Evolutionary conservation across 2,113 vertebrate genomes (phyloP).

Genomic region (Falco punctatus): DNA sequence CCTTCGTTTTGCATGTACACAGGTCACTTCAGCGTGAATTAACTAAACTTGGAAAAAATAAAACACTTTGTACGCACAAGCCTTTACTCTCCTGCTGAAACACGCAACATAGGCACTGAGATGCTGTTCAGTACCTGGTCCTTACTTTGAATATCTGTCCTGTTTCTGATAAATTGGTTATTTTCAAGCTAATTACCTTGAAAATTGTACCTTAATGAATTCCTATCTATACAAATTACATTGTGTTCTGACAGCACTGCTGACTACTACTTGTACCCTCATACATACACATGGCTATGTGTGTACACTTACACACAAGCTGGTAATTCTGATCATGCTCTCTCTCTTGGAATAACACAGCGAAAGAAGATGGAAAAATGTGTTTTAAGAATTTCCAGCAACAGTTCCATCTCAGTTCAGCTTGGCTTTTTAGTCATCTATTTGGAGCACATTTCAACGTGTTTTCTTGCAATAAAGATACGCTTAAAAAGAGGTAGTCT

Average conservation of each 20-base stretch:
- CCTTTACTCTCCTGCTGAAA: background rate
- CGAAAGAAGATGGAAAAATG: background rate
- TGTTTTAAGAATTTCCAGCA: background rate
- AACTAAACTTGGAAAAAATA: background rate
- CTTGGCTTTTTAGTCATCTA: background rate
- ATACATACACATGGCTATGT: background rate
- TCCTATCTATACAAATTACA: background rate
- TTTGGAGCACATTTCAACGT: background rate
- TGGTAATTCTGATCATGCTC: background rate
- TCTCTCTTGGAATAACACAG: background rate
- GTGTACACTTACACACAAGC: background rate
- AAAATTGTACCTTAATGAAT: conserved; percentile 18
- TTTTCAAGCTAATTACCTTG: conserved; percentile 24
- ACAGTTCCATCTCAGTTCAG: background rate
- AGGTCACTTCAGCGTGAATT: background rate
- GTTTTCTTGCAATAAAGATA: background rate
- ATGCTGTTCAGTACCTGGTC: background rate
- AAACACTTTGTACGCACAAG: background rate
- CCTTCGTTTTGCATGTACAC: background rate
- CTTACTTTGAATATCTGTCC: background rate
- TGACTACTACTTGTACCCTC: background rate
- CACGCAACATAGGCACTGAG: background rate
- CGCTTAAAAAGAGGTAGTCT: background rate
- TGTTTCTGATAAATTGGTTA: background rate
- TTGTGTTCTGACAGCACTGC: background rate